Base-by-base conservation (phyloP, 2,113 vertebrate species). In the Paracyprichromis sp. region DNA sequence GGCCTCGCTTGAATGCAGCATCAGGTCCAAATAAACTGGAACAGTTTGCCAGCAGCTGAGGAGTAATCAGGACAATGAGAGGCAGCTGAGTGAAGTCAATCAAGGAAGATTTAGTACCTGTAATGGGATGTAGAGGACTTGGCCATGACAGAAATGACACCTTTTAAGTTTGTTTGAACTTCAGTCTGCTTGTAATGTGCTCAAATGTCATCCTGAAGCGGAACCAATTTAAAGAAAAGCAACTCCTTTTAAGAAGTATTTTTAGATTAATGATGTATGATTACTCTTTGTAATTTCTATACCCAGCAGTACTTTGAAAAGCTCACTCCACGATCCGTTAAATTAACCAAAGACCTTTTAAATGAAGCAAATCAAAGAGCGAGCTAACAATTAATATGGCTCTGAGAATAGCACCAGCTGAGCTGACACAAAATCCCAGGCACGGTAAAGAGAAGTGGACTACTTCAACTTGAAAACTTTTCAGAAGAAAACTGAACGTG, bases 331-430 rank as follows among this genome's bases (percentile, higher is more conserved):
- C 83, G 90, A 96, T 94, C 95, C 94, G 90, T 96, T 96, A 96
- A 96, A 96, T 95, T 93, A 95, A 92, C 90, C 88, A 88, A 93
- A 93, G 93, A 93, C 94, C 91, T 93, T 94, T 94, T 91, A 95
- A 96, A 96, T 95, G 92, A 95, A 93, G 93, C 93, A 92, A 94
- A 95, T 95, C 86, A 90, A 91, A 92, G 89, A 91, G 93, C 21
- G 83, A 84, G 89, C 83, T 81, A 80, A 94, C 95, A 96, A 96
- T 96, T 96, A 96, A 95, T 93, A 86, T 80, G 21, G 93, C 86
- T 94, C 95, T 89, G 88, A 94, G 92, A 94, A 94, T 88, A 93
- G 88, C 90, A 93, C 86, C 92, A 84, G 93, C 93, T 90, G 88
- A 90, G 91, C 87, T 85, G 93, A 93, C 94, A 93, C 73, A 91